Evolutionary conservation across 1,140 invertebrate species (phyloP).

Genomic region (Caligus rogercresseyi): DNA sequence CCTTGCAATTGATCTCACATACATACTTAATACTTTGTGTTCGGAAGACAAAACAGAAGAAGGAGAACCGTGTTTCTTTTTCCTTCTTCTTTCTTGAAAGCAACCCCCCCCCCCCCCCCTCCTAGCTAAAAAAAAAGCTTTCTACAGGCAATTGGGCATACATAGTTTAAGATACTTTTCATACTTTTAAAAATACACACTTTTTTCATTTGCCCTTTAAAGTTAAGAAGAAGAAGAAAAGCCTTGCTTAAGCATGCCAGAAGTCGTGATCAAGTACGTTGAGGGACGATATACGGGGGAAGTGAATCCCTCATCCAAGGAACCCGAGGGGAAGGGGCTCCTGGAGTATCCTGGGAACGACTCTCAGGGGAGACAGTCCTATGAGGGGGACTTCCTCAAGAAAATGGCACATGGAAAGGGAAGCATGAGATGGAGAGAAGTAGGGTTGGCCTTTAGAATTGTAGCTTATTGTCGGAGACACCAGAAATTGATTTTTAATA

Average conservation of each 20-base stretch:
- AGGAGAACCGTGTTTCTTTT: no score
- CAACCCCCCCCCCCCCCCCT: no score
- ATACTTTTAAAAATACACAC: neutral
- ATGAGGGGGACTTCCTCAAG: slow-evolving; percentile 8
- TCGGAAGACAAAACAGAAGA: no score
- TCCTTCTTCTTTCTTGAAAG: no score
- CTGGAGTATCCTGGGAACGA: slow-evolving; percentile 13
- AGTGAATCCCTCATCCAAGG: neutral
- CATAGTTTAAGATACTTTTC: neutral
- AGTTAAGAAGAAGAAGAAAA: neutral
- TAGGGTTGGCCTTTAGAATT: no score
- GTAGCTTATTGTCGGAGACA: no score
- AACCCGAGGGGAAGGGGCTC: slow-evolving; percentile 5
- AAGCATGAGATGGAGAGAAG: slow-evolving; percentile 11
- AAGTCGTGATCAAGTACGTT: slow-evolving; percentile 1
- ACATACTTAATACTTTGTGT: no score
- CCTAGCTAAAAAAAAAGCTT: no score
- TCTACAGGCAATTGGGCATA: no score
- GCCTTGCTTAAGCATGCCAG: neutral
- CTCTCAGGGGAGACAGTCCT: neutral
- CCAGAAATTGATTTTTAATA: no score
- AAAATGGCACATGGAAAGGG: slow-evolving; percentile 14
- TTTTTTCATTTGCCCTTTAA: neutral
- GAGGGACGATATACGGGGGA: slow-evolving; percentile 8
- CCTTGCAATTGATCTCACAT: no score